A percentile compares a stretch with the other conserved stretches of the same genome.
These are phyloP conservation scores for Reticulitermes lucifugus DNA, from an alignment of 2,888 invertebrate species.

Conservation along the genomic window DNA sequence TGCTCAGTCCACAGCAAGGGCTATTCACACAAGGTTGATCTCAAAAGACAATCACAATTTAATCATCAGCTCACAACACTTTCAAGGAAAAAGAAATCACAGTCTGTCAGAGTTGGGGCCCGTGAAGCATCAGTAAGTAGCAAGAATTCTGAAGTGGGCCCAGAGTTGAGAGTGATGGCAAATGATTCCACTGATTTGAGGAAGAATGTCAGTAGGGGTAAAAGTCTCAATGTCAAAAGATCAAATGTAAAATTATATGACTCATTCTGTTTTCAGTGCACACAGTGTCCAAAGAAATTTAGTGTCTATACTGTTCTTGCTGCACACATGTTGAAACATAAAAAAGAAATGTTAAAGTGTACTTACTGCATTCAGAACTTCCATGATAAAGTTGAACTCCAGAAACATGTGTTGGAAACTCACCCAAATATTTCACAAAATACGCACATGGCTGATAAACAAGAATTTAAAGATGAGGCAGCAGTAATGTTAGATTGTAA, in stretches of 20 bases:
- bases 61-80: background rate
- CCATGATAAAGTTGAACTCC: background rate
- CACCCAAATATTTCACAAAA: too few species aligned
- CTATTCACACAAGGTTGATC: background rate
- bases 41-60: background rate
- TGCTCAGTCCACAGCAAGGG: background rate
- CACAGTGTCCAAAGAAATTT: background rate
- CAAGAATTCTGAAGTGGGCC: too few species aligned
- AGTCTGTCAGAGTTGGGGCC: too few species aligned
- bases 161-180: background rate
- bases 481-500: background rate
- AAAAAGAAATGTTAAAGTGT: background rate
- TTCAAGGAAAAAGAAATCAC: background rate
- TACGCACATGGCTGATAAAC: background rate
- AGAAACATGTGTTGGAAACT: background rate
- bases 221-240: background rate
- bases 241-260: background rate
- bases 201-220: background rate
- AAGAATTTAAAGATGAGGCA: background rate
- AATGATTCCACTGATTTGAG: background rate
- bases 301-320: background rate
- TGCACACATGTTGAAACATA: background rate
- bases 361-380: background rate
- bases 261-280: background rate
- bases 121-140: too few species aligned